Percentiles rank a stretch among this genome's conserved stretches.
Evolutionary conservation across 2,113 vertebrate genomes (phyloP).

Genomic region (Tretioscincus oriximinensis): DNA sequence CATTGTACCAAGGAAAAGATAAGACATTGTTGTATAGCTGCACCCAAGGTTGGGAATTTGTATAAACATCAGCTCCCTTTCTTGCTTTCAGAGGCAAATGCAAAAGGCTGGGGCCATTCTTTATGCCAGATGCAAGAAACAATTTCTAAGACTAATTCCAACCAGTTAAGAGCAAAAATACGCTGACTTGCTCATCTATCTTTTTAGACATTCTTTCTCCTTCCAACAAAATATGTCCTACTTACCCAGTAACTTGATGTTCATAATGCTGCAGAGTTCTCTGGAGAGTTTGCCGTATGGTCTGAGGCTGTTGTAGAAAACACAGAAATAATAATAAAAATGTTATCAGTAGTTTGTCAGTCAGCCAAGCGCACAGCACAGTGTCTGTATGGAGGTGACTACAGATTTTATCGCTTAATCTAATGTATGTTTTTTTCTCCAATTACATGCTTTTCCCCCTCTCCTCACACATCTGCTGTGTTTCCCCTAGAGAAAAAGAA

Average conservation of each 20-base stretch:
- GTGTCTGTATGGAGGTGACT: constrained; percentile 1
- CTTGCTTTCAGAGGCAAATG: too few species aligned
- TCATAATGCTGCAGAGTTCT: constrained; percentile 90
- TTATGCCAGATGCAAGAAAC: too few species aligned
- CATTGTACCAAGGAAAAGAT: too few species aligned
- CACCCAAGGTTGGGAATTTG: too few species aligned
- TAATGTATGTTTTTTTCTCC: constrained; percentile 35
- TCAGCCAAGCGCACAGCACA: constrained; percentile 14
- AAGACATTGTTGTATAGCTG: too few species aligned
- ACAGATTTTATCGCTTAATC: constrained; percentile 30
- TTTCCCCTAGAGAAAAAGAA: constrained; percentile 12
- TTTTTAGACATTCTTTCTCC: not conserved
- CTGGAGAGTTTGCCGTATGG: constrained; percentile 91
- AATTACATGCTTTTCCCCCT: constrained; percentile 44
- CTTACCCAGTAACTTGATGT: constrained; percentile 91
- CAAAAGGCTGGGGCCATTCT: too few species aligned
- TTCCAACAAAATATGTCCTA: constrained; percentile 33
- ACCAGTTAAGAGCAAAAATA: too few species aligned
- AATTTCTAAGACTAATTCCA: too few species aligned
- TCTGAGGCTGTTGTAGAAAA: constrained; percentile 83
- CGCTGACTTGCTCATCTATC: not conserved
- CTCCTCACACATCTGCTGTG: constrained; percentile 39
- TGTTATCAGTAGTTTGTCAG: constrained; percentile 47
- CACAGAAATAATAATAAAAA: constrained; percentile 40
- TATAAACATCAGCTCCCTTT: too few species aligned